phyloP scores from a whole-genome alignment of 1,140 invertebrate genomes.

The Phymorhynchus buccinoides region DNA sequence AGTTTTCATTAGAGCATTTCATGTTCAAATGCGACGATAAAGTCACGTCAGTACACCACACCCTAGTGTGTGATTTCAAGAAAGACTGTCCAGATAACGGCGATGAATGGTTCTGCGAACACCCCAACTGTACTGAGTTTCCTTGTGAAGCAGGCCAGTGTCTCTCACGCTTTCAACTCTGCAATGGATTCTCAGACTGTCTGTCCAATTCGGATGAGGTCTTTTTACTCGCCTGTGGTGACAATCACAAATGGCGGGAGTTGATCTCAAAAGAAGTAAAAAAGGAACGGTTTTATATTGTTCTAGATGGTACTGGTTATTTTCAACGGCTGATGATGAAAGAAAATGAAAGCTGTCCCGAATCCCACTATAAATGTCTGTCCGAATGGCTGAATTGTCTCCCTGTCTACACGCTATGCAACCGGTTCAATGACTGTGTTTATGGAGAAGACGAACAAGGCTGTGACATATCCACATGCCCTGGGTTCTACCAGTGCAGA shows the following conservation, averaged over 20 bases:
- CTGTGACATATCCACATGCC: constrained; percentile 28
- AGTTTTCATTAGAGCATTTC: background rate
- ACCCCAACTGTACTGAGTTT: background rate
- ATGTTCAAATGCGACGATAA: constrained; percentile 13
- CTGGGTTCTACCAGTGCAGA: constrained; percentile 33
- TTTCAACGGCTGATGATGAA: background rate
- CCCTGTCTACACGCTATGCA: constrained; percentile 16
- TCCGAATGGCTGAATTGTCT: background rate
- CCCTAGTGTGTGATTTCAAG: constrained; percentile 9
- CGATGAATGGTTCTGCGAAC: constrained; percentile 9
- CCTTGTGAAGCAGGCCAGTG: background rate
- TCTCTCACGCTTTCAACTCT: background rate
- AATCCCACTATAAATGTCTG: background rate
- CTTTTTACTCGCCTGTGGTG: background rate
- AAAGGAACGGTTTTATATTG: background rate
- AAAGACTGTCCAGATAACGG: background rate
- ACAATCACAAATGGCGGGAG: background rate
- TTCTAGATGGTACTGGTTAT: background rate
- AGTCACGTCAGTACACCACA: background rate
- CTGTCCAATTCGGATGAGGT: constrained; percentile 16
- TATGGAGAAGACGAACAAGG: constrained; percentile 6
- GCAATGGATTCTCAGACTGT: background rate
- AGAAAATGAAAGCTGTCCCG: background rate
- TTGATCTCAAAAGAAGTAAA: background rate
- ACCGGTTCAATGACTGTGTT: constrained; percentile 15